Evolutionary conservation across 1,140 invertebrate genomes (phyloP).

Genomic region (Dolichoris vasculosae): DNA sequence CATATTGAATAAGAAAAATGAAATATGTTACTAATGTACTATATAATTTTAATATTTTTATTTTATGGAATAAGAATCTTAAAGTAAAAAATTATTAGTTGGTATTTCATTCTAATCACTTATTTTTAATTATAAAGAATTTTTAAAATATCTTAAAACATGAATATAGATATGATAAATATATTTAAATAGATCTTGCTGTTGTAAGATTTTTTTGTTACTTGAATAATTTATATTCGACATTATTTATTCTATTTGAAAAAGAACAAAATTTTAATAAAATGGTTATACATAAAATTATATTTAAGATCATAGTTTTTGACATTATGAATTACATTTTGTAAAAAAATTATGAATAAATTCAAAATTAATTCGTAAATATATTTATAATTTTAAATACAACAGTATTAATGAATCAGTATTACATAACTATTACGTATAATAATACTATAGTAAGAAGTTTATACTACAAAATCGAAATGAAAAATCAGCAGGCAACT

Average conservation of each 20-base stretch:
- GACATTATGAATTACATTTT: not conserved
- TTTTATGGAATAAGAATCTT: not conserved
- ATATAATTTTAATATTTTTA: too few species aligned
- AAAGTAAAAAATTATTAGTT: not conserved
- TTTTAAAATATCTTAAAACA: too few species aligned
- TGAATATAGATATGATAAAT: not conserved
- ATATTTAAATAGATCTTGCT: not conserved
- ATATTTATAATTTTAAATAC: not conserved
- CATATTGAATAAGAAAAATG: too few species aligned
- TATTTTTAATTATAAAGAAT: not conserved
- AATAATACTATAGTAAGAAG: not conserved
- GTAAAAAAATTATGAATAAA: not conserved
- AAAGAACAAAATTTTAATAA: too few species aligned
- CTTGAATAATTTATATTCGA: too few species aligned
- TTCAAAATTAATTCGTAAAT: not conserved
- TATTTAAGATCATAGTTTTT: not conserved
- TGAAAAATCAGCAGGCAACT: too few species aligned
- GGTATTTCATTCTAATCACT: too few species aligned
- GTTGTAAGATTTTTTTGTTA: not conserved
- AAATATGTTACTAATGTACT: too few species aligned
- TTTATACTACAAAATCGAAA: too few species aligned
- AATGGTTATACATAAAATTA: too few species aligned
- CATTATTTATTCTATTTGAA: too few species aligned
- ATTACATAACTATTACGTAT: not conserved
- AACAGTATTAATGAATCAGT: not conserved